Base-by-base conservation (phyloP, 2,797 vertebrate species). In the Crocodylus rhombifer region DNA sequence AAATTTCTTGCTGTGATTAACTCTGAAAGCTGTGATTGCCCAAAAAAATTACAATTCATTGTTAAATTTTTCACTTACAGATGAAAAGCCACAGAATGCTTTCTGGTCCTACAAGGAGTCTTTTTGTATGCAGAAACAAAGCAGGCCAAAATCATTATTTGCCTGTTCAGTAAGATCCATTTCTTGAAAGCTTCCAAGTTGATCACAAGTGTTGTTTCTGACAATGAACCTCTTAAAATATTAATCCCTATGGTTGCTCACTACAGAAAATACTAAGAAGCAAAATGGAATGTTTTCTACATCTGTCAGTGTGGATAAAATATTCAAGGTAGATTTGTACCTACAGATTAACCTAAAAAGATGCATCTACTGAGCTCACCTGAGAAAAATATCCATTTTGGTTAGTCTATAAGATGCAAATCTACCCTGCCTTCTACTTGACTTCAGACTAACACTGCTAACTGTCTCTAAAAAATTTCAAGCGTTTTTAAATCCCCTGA, bases 11-110 rank as follows among this genome's bases (percentile, higher is more conserved):
- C 42, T 11, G 42, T 73, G 69, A 69, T 36, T 69, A 69, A 30
- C 18, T 17, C 21, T 36, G 20, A 21, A 36, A 69, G 10, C 21
- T 36, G 33, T 21, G 36, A 21, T 30, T 51, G 42, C 42, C 17
- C 81, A 63, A 23, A 87, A 88, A 93, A 74, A 60, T 87, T 85
- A 57, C 5, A 87, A n/a, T 64, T 58, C 30, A 76, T 82, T 62
- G 73, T 86, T 28, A 84, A 76, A 75, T 88, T 94, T 82, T 78
- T 77, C 71, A 73, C 80, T 93, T 67, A 13, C 60, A 85, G 89
- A 77, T 77, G 69, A 86, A 71, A 92, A 94, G 6, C 5, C 4
- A 1, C 83, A 55, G 12, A 88, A 61, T 73, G 87, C 69, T 30
- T 86, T 3, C 21, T 28, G 57, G 42, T 58, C 81, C 63, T 83